phyloP scores from a whole-genome alignment of 2,113 vertebrate species.

The Sphaerodactylus townsendi region DNA sequence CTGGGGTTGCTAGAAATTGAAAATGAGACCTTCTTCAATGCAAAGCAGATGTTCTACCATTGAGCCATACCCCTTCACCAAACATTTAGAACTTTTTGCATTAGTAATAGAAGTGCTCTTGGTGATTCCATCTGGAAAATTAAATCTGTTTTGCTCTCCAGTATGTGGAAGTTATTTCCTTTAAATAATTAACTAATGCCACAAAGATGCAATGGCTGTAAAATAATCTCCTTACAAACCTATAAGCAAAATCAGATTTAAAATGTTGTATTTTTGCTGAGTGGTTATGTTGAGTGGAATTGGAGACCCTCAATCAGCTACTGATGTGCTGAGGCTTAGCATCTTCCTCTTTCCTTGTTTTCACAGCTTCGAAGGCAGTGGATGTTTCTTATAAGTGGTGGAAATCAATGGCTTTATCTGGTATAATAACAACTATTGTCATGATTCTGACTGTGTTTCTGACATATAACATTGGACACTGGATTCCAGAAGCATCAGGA shows the following conservation, averaged over 20 bases:
- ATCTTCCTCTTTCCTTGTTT: neutral
- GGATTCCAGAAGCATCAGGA: neutral
- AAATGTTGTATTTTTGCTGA: neutral
- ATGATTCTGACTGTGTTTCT: neutral
- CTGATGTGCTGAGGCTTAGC: neutral
- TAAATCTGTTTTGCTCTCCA: neutral
- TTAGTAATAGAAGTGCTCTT: neutral
- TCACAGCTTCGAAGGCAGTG: neutral
- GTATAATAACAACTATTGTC: neutral
- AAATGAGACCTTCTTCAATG: too few relatives aligned
- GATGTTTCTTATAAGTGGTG: constrained; percentile 2
- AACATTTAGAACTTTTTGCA: neutral
- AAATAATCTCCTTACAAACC: neutral
- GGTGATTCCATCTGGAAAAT: neutral
- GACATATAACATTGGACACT: constrained; percentile 14
- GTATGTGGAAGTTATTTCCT: neutral
- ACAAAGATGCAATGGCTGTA: too few relatives aligned
- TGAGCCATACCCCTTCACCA: too few relatives aligned
- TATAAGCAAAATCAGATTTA: neutral
- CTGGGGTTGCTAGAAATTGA: too few relatives aligned
- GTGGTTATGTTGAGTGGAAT: neutral
- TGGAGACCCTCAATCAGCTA: too few relatives aligned
- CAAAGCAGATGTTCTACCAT: too few relatives aligned
- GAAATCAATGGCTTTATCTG: neutral
- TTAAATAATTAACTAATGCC: neutral